Base-by-base conservation (phyloP, 2,888 invertebrate genomes). In the Caenorhabditis plicata region DNA sequence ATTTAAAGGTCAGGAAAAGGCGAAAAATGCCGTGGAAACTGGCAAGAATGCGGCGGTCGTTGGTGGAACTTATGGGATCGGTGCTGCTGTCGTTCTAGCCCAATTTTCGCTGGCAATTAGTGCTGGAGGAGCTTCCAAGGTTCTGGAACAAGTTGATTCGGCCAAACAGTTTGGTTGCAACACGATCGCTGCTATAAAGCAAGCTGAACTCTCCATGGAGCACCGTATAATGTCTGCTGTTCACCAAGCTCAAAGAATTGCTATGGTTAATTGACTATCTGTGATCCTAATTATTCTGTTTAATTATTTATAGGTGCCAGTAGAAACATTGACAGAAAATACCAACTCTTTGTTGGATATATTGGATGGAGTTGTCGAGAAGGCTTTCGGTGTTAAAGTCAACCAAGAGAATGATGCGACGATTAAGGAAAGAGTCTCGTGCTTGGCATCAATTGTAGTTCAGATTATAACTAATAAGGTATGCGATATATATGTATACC, bases 71-170 rank as follows among this genome's bases (percentile, higher is more conserved):
- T 52, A 67, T 23, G 63, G 64, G 15, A 57, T 70, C 39, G 70
- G 70, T 19, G 55, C 67, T 11, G 61, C 55, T 13, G 70, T 70
- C 11, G 61, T 70, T 8, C 52, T 62, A n/a, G 55, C 67, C 13
- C 67, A 70, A 53, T 55, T 68, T 35, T 60, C 57, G 3, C 47
- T 68, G 41, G 54, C 65, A 4, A 27, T 68, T 40, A 51, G 58
- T 26, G 63, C 63, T 11, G 63, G 60, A 13, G 60, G 65, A n/a
- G 68, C 57, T n/a, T 45, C 55, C 9, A n/a, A 63, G 11, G 51
- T 63, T 9, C 44, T 68, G 22, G 68, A 63, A 15, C 42, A 44
- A 41, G 60, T 63, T 3, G 63, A 54, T 20, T 44, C 45, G 1
- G 50, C 53, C 1, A 49, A 60, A 33, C 40, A 58, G 23, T 31